phyloP scores from a whole-genome alignment of 2,888 invertebrate genomes.

The Polia nebulosa region DNA sequence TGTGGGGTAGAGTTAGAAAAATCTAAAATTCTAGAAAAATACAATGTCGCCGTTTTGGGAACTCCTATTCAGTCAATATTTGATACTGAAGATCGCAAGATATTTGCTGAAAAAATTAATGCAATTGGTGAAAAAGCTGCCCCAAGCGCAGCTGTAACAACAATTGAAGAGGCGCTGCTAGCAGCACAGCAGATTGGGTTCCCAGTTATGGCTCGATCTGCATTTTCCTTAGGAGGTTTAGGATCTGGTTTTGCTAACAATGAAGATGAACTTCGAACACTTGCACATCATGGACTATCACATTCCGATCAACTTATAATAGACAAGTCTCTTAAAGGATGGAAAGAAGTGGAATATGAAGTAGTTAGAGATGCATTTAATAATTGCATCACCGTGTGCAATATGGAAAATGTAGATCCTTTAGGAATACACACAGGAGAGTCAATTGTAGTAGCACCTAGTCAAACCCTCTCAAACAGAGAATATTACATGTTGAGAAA shows the following conservation, averaged over 20 bases:
- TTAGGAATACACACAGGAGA: constrained; percentile 99
- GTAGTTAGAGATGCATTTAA: constrained; percentile 99
- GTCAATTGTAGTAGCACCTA: no score
- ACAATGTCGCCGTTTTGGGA: constrained; percentile 96
- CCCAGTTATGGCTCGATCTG: constrained; percentile 99
- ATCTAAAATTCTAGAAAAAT: no score
- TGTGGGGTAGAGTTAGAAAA: constrained; percentile 98
- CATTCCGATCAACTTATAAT: constrained; percentile 97
- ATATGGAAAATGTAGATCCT: constrained; percentile 99
- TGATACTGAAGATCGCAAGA: constrained; percentile 98
- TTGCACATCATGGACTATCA: constrained; percentile 96
- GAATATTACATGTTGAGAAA: no score
- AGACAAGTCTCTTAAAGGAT: constrained; percentile 99
- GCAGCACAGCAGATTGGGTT: constrained; percentile 97
- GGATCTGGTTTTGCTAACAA: constrained; percentile 99
- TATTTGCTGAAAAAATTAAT: constrained; percentile 97
- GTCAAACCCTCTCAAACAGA: no score
- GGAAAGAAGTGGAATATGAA: constrained; percentile 99
- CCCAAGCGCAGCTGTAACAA: constrained; percentile 97
- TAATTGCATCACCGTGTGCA: constrained; percentile 99
- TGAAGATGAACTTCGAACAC: constrained; percentile 94
- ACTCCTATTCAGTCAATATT: constrained; percentile 99
- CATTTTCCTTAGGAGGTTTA: constrained; percentile 99
- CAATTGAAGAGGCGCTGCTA: constrained; percentile 96
- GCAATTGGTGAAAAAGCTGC: constrained; percentile 98